Base-by-base conservation (phyloP, 2,797 vertebrate genomes). In the Myotis vivesi region DNA sequence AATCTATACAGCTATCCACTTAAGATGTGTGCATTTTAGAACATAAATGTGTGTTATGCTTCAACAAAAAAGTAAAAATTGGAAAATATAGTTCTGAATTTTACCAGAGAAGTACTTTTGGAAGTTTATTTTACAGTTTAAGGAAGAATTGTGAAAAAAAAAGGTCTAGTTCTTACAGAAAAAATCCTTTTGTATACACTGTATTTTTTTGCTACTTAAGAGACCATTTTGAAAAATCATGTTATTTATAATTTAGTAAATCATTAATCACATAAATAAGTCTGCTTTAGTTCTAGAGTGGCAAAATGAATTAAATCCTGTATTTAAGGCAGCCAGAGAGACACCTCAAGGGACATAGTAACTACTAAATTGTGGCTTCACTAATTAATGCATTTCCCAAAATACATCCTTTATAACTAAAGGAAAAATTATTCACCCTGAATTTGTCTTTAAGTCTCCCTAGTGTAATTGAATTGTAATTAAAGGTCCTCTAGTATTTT, bases 221-320 rank as follows among this genome's bases (percentile, higher is more conserved):
- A 92, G 59, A 92, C 38, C 13, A 82, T 85, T 96, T 94, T 75
- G 25, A 66, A 66, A 86, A 90, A 81, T 83, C 25, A 51, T 87
- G 44, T 77, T 82, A 87, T 92, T 94, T 92, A 93, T 94, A 96
- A 69, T 62, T 95, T 73, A 95, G 64, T 76, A 94, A 89, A 91
- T 72, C 66, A 96, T 94, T 79, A 85, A 82, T 82, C 51, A 92
- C n/a, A 88, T 17, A 57, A 90, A 76, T 80, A 76, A 86, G 19
- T 87, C 71, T 95, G 68, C 75, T 95, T 94, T 80, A 77, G 64
- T 92, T 95, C 80, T 41, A 55, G 33, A 28, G 59, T 87, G 41
- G 77, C 55, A 95, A 94, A 83, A 95, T 94, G 92, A 94, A 95
- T 96, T 86, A 96, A 87, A 83, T n/a, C 6, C 6, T 46, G 16